These are phyloP conservation scores for Scelioninae gen. 1 DNA, from an alignment of 2,888 invertebrate genomes.

Conservation along the genomic window DNA sequence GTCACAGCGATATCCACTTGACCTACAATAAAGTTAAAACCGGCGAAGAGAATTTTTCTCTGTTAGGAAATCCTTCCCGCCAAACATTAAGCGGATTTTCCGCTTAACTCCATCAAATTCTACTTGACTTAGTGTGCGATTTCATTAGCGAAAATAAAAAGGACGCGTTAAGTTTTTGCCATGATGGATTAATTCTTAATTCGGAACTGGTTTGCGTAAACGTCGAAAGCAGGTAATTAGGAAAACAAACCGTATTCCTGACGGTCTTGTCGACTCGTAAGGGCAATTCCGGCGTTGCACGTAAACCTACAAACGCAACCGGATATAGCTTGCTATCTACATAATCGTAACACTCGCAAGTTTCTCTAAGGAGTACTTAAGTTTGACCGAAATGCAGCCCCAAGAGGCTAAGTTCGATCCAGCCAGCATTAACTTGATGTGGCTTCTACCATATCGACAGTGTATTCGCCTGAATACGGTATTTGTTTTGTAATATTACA, in stretches of 20 bases:
- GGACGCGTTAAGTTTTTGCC: constrained; percentile 28
- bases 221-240: constrained; percentile 47
- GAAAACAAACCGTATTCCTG: constrained; percentile 53
- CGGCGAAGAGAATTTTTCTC: not conserved
- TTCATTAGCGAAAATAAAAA: constrained; percentile 31
- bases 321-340: constrained; percentile 63
- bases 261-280: constrained; percentile 49
- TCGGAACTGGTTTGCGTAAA: constrained; percentile 41
- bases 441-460: constrained; percentile 48
- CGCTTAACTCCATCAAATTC: constrained; percentile 30
- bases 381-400: constrained; percentile 72
- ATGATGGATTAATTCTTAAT: constrained; percentile 41
- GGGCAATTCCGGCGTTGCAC: constrained; percentile 58
- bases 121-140: constrained; percentile 17
- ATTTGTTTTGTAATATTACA: constrained; percentile 34
- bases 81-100: constrained; percentile 42
- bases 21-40: constrained; percentile 20
- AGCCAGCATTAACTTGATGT: constrained; percentile 61
- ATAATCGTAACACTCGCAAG: constrained; percentile 65
- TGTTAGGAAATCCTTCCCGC: constrained; percentile 17
- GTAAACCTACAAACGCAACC: constrained; percentile 64
- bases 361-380: constrained; percentile 72
- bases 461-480: constrained; percentile 29
- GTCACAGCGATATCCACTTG: constrained; percentile 38
- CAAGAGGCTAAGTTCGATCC: constrained; percentile 67